These are phyloP conservation scores for Diorhabda elongata DNA, from an alignment of 1,140 invertebrate species.

Conservation along the genomic window DNA sequence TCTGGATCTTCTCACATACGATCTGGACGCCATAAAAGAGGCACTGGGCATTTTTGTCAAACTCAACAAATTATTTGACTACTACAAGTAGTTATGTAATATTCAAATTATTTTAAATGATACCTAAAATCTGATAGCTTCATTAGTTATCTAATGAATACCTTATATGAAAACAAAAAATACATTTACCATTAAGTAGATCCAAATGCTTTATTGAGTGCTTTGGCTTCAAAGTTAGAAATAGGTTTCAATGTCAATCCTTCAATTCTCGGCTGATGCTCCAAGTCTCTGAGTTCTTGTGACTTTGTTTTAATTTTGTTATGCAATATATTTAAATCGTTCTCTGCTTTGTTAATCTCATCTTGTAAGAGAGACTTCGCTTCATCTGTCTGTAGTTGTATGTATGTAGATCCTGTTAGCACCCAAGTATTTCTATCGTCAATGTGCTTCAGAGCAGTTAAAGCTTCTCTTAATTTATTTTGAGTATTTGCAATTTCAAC, in stretches of 20 bases:
- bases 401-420: slow-evolving; percentile 34
- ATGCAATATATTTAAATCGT: slow-evolving; percentile 29
- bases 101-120: no score
- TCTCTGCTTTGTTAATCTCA: slow-evolving; percentile 34
- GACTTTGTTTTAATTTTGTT: slow-evolving; percentile 36
- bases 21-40: slow-evolving; percentile 81
- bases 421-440: slow-evolving; percentile 37
- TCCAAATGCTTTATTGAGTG: slow-evolving; percentile 38
- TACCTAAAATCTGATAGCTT: no score
- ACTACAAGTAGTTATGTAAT: slow-evolving; percentile 3
- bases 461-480: slow-evolving; percentile 41
- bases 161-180: slow-evolving; percentile 40
- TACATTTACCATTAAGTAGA: slow-evolving; percentile 32
- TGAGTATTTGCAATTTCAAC: slow-evolving; percentile 38
- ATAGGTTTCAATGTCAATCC: slow-evolving; percentile 40
- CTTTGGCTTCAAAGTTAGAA: slow-evolving; percentile 38
- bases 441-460: slow-evolving; percentile 33
- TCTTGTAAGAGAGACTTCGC: slow-evolving; percentile 34
- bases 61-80: slow-evolving; percentile 26
- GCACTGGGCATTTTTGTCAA: slow-evolving; percentile 78
- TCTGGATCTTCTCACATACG: slow-evolving; percentile 77
- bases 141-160: no score
- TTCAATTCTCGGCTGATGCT: slow-evolving; percentile 40
- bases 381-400: slow-evolving; percentile 36
- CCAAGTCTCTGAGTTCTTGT: slow-evolving; percentile 38